Conservation (phyloP, 2,797 vertebrate genomes). For the Xiphorhynchus erythropygius region DNA sequence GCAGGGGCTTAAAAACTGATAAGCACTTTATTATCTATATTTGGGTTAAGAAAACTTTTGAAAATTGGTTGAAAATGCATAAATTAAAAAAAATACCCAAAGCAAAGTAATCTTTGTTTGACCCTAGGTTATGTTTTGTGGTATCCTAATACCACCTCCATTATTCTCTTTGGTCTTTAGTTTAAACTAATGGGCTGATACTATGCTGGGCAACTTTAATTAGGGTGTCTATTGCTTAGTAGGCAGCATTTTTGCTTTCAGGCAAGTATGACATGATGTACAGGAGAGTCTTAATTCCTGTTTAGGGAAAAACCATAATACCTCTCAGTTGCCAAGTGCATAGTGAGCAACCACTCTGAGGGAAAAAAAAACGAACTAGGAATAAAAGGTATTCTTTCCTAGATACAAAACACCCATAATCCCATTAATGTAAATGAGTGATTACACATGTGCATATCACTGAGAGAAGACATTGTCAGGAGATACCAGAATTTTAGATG, state of each 20-base stretch:
- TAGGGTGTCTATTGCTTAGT: constrained; percentile 51
- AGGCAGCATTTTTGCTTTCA: constrained; percentile 64
- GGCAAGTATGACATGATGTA: constrained; percentile 52
- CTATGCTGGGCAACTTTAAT: constrained; percentile 57
- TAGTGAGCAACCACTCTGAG: not conserved
- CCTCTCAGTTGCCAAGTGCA: constrained; percentile 36
- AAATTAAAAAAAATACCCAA: constrained; percentile 12
- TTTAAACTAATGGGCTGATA: constrained; percentile 50
- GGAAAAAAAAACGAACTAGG: not conserved
- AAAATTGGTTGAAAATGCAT: constrained; percentile 4
- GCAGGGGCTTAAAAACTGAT: constrained; percentile 10
- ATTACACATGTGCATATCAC: constrained; percentile 39
- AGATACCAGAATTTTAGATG: constrained; percentile 55
- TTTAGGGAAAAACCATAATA: constrained; percentile 12
- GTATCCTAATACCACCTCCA: not conserved
- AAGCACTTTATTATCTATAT: constrained; percentile 32
- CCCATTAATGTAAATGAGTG: constrained; percentile 57
- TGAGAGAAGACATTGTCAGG: constrained; percentile 26
- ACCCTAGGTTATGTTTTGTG: constrained; percentile 31
- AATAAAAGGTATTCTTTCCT: not conserved
- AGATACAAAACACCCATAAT: constrained; percentile 55
- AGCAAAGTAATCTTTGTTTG: constrained; percentile 22
- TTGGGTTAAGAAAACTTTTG: constrained; percentile 1
- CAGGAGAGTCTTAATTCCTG: constrained; percentile 51
- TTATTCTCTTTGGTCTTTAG: constrained; percentile 56